Base-by-base conservation (phyloP, 2,888 invertebrate genomes). In the Hipparchia sbordonii region DNA sequence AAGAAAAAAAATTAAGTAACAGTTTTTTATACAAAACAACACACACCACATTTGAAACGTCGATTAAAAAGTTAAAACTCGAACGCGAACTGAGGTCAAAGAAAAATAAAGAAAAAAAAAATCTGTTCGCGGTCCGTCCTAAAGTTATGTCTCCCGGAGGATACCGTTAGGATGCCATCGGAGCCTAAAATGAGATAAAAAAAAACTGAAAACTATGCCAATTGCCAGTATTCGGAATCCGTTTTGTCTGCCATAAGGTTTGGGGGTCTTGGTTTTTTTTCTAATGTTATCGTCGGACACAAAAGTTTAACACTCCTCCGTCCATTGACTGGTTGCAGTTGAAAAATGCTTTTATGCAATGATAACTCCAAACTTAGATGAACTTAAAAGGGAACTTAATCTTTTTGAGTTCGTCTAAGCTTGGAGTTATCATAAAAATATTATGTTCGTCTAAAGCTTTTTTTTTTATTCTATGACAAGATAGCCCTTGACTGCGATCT, bases 91-190 rank as follows among this genome's bases (percentile, higher is more conserved):
- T 80, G 85, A 88, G 91, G 92, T 92, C 92, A 91, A 82, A 7
- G 65, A 83, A 84, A 87, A 91, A 91, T 91, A 89, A 86, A 89
- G 89, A 79, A 85, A 82, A 91, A 92, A 92, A 91, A 70, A 89
- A 79, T 78, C 81, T 86, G 86, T 87, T 83, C 87, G 87, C 87
- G 79, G 89, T 86, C 90, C 87, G 88, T 86, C 85, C 83, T 81
- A 79, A 82, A 92, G 92, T 90, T 93, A 92, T 92, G 93, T 91
- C 92, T 85, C 87, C 80, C 78, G 83, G 81, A 83, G 84, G 84
- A 89, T 93, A 92, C 93, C 93, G 93, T 93, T 93, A 93, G 93
- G 87, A 93, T 93, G 88, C 92, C 92, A 85, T 85, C 84, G 82
- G 82, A 82, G 84, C 85, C 85, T 84, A 88, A 92, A 89, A 89